Evolutionary conservation across 1,140 invertebrate genomes (phyloP).

Genomic region (Aporrectodea caliginosa): DNA sequence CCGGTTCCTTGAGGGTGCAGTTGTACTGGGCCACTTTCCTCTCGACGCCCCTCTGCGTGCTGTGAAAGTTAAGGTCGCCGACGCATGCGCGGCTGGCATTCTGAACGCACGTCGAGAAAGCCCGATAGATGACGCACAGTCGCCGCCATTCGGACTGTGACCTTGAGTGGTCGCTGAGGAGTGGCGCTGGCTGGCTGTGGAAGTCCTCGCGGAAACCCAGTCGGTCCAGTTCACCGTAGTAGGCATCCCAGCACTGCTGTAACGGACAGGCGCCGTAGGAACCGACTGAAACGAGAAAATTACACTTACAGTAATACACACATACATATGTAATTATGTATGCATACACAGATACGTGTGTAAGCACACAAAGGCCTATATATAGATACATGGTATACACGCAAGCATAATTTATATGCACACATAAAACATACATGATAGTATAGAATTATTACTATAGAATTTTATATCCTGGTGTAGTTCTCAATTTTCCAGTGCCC

Average conservation of each 20-base stretch:
- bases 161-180: not conserved
- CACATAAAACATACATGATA: too few species aligned
- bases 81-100: slow-evolving; percentile 14
- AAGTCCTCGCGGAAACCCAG: not conserved
- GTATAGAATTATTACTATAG: too few species aligned
- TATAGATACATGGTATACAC: too few species aligned
- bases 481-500: too few species aligned
- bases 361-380: too few species aligned
- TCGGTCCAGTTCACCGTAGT: not conserved
- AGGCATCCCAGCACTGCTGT: not conserved
- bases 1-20: slow-evolving; percentile 30
- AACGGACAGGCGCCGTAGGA: not conserved
- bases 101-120: slow-evolving; percentile 26
- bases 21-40: slow-evolving; percentile 16
- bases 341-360: too few species aligned
- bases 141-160: not conserved
- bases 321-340: too few species aligned
- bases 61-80: slow-evolving; percentile 26
- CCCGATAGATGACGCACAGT: slow-evolving; percentile 16
- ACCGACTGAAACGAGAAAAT: too few species aligned
- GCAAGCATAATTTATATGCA: too few species aligned
- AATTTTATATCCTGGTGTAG: too few species aligned
- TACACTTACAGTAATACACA: too few species aligned
- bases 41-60: slow-evolving; percentile 20
- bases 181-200: not conserved